Evolutionary conservation across 2,888 invertebrate genomes (phyloP).

Genomic region (Epiblema foenella): DNA sequence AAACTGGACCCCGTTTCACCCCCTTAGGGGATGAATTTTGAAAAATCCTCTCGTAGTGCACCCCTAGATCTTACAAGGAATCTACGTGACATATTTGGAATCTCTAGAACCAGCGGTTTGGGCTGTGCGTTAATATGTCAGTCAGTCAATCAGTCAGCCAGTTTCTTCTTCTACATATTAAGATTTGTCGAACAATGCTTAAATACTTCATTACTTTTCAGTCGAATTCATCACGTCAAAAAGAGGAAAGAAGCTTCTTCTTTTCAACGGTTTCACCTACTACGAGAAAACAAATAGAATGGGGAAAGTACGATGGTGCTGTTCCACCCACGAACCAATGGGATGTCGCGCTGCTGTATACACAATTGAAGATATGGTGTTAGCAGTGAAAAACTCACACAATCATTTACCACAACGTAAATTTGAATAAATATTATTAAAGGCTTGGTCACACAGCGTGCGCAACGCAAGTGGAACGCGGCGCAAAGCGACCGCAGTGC

Average conservation of each 20-base stretch:
- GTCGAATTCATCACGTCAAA: conserved; percentile 19
- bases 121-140: too few relatives aligned
- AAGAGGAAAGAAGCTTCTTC: conserved; percentile 26
- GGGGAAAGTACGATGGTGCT: conserved; percentile 13
- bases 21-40: too few relatives aligned
- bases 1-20: too few relatives aligned
- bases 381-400: conserved; percentile 13
- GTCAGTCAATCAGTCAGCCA: too few relatives aligned
- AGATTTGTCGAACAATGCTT: too few relatives aligned
- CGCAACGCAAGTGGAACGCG: too few relatives aligned
- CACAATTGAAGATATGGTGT: conserved; percentile 1
- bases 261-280: conserved; percentile 21
- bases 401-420: conserved; percentile 2
- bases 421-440: background rate
- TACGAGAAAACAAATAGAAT: background rate
- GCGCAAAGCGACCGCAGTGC: too few relatives aligned
- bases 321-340: conserved; percentile 5
- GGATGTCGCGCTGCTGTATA: conserved; percentile 25
- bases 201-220: conserved; percentile 6
- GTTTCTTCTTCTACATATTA: too few relatives aligned
- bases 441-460: background rate
- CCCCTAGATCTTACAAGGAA: too few relatives aligned
- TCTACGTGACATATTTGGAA: too few relatives aligned
- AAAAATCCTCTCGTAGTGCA: too few relatives aligned
- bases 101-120: too few relatives aligned